These are phyloP conservation scores for Polyploca ridens DNA, from an alignment of 2,888 invertebrate species.

Conservation along the genomic window DNA sequence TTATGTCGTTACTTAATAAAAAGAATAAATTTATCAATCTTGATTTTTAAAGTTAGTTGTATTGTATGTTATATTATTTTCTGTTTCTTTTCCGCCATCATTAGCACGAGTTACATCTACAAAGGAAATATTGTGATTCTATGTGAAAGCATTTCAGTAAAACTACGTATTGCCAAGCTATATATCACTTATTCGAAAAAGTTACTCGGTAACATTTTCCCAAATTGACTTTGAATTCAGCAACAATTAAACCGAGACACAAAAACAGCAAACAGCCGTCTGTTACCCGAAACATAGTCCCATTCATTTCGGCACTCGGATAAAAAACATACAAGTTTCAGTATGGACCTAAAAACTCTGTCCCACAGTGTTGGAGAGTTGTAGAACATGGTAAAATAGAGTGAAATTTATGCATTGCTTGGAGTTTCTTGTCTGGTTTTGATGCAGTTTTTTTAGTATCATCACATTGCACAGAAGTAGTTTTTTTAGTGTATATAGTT, in stretches of 20 bases:
- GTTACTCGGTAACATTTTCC: background rate
- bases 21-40: too few species aligned
- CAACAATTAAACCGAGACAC: background rate
- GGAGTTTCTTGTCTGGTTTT: background rate
- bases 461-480: too few species aligned
- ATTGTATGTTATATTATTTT: too few species aligned
- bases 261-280: background rate
- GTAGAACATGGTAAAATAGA: background rate
- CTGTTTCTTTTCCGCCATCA: too few species aligned
- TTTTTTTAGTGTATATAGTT: too few species aligned
- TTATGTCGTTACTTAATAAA: too few species aligned
- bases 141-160: too few species aligned
- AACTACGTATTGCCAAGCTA: too few species aligned
- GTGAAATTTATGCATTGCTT: background rate
- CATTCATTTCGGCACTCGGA: background rate
- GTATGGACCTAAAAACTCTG: background rate
- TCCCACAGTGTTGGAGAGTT: background rate
- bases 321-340: background rate
- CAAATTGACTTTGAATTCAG: background rate
- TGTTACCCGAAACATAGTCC: background rate
- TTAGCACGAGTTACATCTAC: too few species aligned
- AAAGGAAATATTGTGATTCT: too few species aligned
- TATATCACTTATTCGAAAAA: background rate
- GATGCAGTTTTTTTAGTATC: too few species aligned
- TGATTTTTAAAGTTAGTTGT: too few species aligned